These are phyloP conservation scores for Stictonetta naevosa DNA, from an alignment of 2,113 vertebrate genomes.

Conservation along the genomic window DNA sequence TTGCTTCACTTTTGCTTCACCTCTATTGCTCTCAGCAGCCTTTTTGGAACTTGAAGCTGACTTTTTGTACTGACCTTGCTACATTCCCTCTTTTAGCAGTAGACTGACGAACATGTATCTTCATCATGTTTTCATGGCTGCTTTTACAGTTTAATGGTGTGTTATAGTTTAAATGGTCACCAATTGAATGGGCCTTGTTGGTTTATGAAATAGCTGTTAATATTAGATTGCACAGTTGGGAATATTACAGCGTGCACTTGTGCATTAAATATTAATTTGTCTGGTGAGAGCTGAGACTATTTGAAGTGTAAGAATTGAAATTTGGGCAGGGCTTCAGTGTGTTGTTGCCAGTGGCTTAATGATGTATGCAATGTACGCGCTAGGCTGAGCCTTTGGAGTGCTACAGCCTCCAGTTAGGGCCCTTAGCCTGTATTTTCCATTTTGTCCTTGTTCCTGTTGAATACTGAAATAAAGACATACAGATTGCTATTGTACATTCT, in stretches of 20 bases:
- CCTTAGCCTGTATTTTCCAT: neutral
- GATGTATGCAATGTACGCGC: neutral
- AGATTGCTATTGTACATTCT: neutral
- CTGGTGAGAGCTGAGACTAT: conserved; percentile 66
- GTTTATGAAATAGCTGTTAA: conserved; percentile 74
- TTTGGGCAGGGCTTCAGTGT: conserved; percentile 51
- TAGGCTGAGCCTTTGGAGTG: conserved; percentile 12
- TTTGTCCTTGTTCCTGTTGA: conserved; percentile 4
- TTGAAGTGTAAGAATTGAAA: conserved; percentile 66
- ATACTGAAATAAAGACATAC: neutral
- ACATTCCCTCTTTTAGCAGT: neutral
- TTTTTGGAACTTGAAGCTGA: neutral
- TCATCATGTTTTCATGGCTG: conserved; percentile 46
- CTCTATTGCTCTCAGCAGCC: neutral
- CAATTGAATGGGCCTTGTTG: conserved; percentile 69
- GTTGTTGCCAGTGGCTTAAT: conserved; percentile 39
- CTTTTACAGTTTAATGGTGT: conserved; percentile 28
- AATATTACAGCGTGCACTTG: conserved; percentile 51
- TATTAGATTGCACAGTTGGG: conserved; percentile 57
- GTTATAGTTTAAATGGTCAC: conserved; percentile 67
- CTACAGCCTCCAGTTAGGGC: neutral
- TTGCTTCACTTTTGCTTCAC: no score
- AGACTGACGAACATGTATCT: neutral
- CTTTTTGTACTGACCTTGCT: neutral
- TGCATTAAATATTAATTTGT: conserved; percentile 74